Evolutionary conservation across 2,797 vertebrate species (phyloP).

Genomic region (Esox masquinongy): DNA sequence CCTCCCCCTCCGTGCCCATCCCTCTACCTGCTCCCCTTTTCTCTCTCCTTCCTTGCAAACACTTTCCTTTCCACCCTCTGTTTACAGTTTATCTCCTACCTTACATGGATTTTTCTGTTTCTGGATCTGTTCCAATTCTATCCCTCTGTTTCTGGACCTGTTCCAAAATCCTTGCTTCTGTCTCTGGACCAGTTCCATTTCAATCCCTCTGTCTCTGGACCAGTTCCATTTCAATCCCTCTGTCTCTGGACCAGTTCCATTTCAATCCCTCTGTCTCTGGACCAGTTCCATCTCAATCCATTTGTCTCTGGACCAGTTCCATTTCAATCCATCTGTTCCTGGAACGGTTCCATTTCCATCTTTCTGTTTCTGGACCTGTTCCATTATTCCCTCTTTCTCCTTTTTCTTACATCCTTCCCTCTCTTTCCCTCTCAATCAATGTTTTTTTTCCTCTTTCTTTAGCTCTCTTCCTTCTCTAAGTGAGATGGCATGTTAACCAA

Average conservation of each 20-base stretch:
- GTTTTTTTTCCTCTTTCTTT: constrained; percentile 41
- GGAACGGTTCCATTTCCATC: no score
- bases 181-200: no score
- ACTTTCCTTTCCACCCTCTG: background rate
- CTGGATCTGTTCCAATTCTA: no score
- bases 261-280: background rate
- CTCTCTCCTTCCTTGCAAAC: background rate
- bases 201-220: no score
- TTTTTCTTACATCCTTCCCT: no score
- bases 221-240: background rate
- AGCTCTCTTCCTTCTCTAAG: constrained; percentile 27
- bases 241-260: background rate
- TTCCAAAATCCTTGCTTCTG: no score
- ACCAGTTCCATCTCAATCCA: background rate
- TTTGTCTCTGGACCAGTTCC: background rate
- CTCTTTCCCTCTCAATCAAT: constrained; percentile 15
- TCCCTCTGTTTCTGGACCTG: no score
- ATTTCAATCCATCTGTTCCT: background rate
- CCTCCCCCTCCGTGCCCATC: background rate
- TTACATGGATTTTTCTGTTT: no score
- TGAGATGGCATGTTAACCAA: constrained; percentile 53
- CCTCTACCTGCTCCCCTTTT: background rate
- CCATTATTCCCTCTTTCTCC: background rate
- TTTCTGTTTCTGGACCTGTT: background rate
- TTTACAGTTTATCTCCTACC: no score